phyloP scores from a whole-genome alignment of 2,797 vertebrate genomes.

The Thunnus albacares region DNA sequence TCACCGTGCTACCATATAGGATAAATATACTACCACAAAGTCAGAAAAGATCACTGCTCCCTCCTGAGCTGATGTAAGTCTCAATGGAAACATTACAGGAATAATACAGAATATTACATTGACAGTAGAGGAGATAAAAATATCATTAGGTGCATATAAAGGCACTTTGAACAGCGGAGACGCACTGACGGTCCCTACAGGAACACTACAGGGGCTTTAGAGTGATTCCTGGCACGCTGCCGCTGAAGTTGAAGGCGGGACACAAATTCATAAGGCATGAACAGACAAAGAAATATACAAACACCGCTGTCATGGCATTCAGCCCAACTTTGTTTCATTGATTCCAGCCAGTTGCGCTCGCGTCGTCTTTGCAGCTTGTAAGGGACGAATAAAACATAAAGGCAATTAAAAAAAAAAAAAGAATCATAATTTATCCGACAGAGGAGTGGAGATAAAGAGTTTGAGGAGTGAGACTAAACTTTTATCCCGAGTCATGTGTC shows the following conservation, averaged over 20 bases:
- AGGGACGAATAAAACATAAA: conserved; percentile 2
- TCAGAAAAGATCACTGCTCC: conserved; percentile 28
- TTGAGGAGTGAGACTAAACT: conserved; percentile 29
- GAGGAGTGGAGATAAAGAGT: conserved; percentile 25
- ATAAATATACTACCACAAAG: conserved; percentile 48
- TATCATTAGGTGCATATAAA: conserved; percentile 43
- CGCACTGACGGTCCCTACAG: conserved; percentile 32
- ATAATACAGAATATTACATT: conserved; percentile 51
- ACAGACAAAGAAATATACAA: conserved; percentile 60
- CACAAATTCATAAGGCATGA: conserved; percentile 46
- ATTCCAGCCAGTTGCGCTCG: conserved; percentile 33
- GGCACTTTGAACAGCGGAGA: conserved; percentile 29
- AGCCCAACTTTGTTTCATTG: conserved; percentile 48
- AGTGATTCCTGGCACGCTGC: conserved; percentile 34
- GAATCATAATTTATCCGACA: neutral
- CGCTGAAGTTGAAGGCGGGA: conserved; percentile 66
- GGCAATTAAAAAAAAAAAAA: neutral
- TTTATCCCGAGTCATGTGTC: conserved; percentile 39
- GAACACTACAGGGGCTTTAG: conserved; percentile 2
- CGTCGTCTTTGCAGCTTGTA: neutral
- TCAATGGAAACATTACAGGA: conserved; percentile 36
- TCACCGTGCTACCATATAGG: conserved; percentile 24
- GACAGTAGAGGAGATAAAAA: conserved; percentile 39
- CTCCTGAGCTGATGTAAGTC: conserved; percentile 24
- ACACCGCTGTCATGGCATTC: conserved; percentile 41